Percentiles rank a stretch among this genome's conserved stretches.
Conservation (phyloP, 53 echinoderm and acorn worm genomes). For the Echinarachnius parma region DNA sequence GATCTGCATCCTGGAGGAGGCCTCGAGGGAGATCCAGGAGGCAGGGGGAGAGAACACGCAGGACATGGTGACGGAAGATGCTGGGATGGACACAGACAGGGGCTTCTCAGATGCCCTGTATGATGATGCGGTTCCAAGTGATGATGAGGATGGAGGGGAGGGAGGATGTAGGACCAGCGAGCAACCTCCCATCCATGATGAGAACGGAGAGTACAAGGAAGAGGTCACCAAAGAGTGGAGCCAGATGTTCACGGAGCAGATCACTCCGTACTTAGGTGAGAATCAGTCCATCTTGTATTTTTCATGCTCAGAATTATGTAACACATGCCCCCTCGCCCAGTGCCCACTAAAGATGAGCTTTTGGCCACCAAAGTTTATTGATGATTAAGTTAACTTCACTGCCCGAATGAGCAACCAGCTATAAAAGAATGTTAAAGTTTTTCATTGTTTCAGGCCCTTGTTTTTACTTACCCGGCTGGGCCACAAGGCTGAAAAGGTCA, state of each 20-base stretch:
- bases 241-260: conserved; percentile 20
- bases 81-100: neutral
- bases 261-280: conserved; percentile 41
- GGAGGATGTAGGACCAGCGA: neutral
- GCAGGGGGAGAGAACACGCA: too few species aligned
- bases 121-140: too few species aligned
- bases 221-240: conserved; percentile 19
- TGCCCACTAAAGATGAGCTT: neutral
- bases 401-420: too few species aligned
- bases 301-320: neutral
- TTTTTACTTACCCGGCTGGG: too few species aligned
- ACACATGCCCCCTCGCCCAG: neutral
- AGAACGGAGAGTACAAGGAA: conserved; percentile 3
- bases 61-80: too few species aligned
- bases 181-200: neutral
- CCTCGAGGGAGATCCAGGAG: conserved; percentile 3
- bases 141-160: neutral
- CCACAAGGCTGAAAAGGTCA: too few species aligned
- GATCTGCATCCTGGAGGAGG: conserved; percentile 17
- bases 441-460: too few species aligned
- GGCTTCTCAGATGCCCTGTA: neutral
- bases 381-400: too few species aligned
- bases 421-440: too few species aligned
- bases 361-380: neutral
- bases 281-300: neutral